These are phyloP conservation scores for Halcyon leucocephala DNA, from an alignment of 2,797 vertebrate genomes.

Conservation along the genomic window DNA sequence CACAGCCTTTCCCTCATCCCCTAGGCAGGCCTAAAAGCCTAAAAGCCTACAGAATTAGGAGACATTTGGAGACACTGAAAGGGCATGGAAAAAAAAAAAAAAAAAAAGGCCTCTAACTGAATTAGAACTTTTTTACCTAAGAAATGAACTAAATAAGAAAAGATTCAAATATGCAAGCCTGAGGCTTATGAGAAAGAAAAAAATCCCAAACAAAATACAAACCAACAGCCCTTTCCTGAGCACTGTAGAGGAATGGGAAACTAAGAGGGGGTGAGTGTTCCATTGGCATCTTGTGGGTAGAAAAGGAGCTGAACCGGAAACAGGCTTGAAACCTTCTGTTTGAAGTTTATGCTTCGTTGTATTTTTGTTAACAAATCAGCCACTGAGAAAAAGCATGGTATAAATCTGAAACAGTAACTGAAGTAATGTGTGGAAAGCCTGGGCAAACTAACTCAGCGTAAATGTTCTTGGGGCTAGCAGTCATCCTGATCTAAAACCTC, in stretches of 20 bases:
- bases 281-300: neutral
- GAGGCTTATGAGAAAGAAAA: neutral
- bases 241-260: neutral
- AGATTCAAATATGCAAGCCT: neutral
- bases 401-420: slow-evolving; percentile 22
- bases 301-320: neutral
- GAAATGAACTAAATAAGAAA: neutral
- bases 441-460: neutral
- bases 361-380: neutral
- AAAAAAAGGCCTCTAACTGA: neutral
- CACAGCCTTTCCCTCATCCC: no score
- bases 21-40: neutral
- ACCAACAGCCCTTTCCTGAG: neutral
- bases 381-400: neutral
- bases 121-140: neutral
- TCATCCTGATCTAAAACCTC: neutral
- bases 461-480: neutral
- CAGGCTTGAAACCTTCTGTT: neutral
- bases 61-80: neutral
- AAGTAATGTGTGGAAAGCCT: neutral
- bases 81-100: neutral
- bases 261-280: neutral
- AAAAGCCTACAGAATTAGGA: neutral
- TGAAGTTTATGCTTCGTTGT: neutral
- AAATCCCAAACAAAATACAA: neutral